Percentiles rank a stretch among this genome's conserved stretches.
phyloP scores from a whole-genome alignment of 2,113 vertebrate genomes.

The Pseudopipra pipra region DNA sequence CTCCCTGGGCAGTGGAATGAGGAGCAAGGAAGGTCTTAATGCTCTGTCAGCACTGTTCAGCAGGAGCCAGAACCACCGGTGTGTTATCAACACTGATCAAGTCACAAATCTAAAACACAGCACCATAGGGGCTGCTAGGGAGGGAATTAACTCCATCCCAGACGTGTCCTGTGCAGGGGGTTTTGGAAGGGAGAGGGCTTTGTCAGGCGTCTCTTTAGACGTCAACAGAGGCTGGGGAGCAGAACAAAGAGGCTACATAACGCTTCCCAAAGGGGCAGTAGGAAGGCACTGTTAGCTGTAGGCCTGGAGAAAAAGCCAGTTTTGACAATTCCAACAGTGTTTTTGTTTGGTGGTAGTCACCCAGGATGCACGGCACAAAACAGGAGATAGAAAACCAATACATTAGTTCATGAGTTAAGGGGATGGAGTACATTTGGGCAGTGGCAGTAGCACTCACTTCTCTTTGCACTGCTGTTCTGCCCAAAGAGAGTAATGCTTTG shows the following conservation, averaged over 20 bases:
- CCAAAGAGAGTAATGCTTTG: background rate
- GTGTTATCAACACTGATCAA: background rate
- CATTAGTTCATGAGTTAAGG: background rate
- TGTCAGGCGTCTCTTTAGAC: background rate
- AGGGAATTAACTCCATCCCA: background rate
- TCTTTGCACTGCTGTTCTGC: background rate
- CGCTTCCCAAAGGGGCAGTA: background rate
- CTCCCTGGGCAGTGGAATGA: background rate
- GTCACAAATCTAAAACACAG: background rate
- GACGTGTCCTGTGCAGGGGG: rapidly evolving
- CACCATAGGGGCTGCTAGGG: rapidly evolving
- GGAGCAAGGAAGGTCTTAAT: background rate
- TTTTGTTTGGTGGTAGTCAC: background rate
- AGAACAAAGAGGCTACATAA: background rate
- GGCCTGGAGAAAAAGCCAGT: background rate
- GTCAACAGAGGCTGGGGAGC: background rate
- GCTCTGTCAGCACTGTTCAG: background rate
- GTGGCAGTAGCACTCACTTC: background rate
- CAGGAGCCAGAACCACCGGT: background rate
- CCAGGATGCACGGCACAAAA: background rate
- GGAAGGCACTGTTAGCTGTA: background rate
- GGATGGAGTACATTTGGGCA: background rate
- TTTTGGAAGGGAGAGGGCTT: background rate
- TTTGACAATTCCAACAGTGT: background rate
- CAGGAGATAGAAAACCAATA: background rate